A percentile compares a stretch with the other conserved stretches of the same genome.
Evolutionary conservation across 2,797 vertebrate species (phyloP).

Genomic region (Champsocephalus esox): DNA sequence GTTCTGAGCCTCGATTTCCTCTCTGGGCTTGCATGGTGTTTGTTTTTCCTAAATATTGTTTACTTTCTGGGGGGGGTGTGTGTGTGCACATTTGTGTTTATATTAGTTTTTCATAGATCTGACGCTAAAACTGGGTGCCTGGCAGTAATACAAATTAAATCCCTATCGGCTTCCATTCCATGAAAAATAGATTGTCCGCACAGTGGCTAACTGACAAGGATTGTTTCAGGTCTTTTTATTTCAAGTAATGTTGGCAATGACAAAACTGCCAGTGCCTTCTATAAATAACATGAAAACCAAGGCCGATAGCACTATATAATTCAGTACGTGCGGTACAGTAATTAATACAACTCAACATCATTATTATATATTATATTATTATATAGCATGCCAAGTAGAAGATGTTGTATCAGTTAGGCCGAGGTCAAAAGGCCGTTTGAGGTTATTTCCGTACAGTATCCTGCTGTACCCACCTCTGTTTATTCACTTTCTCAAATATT

Average conservation of each 20-base stretch:
- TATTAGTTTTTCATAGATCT: conserved; percentile 71
- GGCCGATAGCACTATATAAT: conserved; percentile 18
- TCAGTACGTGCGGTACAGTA: conserved; percentile 11
- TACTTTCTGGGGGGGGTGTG: conserved; percentile 58
- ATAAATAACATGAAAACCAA: conserved; percentile 33
- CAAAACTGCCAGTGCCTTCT: conserved; percentile 17
- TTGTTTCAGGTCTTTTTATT: conserved; percentile 50
- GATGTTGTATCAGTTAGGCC: conserved; percentile 12
- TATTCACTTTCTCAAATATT: conserved; percentile 63
- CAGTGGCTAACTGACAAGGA: conserved; percentile 49
- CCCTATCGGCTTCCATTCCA: conserved; percentile 65
- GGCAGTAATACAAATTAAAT: conserved; percentile 76
- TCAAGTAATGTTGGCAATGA: conserved; percentile 53
- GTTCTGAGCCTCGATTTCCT: conserved; percentile 74
- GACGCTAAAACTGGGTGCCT: conserved; percentile 61
- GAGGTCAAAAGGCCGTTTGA: conserved; percentile 58
- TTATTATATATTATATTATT: background rate
- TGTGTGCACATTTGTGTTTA: conserved; percentile 53
- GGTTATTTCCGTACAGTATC: conserved; percentile 39
- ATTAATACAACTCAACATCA: conserved; percentile 21
- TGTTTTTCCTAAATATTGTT: conserved; percentile 81
- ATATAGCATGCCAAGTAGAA: background rate
- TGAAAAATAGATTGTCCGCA: conserved; percentile 75
- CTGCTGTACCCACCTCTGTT: conserved; percentile 44
- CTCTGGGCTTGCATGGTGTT: conserved; percentile 67